phyloP scores from a whole-genome alignment of 2,797 vertebrate genomes.

The Cephalopachus bancanus region DNA sequence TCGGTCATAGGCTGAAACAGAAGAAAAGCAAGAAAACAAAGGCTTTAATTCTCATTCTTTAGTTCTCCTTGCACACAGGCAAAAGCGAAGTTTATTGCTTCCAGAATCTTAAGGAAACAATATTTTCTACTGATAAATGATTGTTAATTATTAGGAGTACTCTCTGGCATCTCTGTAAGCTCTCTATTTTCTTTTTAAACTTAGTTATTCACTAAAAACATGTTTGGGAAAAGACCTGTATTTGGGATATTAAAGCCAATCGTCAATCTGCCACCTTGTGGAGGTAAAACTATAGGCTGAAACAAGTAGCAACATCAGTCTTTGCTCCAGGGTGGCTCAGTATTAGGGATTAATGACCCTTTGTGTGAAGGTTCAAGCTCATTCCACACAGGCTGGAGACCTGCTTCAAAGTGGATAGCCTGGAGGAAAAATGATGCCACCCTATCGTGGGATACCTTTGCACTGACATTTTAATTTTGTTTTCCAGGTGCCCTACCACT shows the following conservation, averaged over 20 bases:
- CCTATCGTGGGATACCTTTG: background rate
- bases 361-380: background rate
- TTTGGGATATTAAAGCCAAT: constrained; percentile 27
- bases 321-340: constrained; percentile 34
- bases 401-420: background rate
- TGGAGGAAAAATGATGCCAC: constrained; percentile 15
- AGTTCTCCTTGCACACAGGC: background rate
- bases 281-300: constrained; percentile 38
- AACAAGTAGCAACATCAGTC: constrained; percentile 26
- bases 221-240: constrained; percentile 12
- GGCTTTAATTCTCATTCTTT: background rate
- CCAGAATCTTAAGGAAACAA: constrained; percentile 41
- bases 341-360: constrained; percentile 50
- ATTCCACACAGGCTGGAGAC: background rate
- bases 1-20: background rate
- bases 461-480: constrained; percentile 18
- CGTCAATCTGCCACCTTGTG: background rate
- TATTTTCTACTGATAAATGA: constrained; percentile 26
- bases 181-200: constrained; percentile 18
- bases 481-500: background rate
- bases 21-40: constrained; percentile 8
- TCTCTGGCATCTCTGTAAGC: constrained; percentile 49
- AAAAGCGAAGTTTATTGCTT: constrained; percentile 30
- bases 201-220: constrained; percentile 39
- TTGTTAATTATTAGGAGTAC: background rate